Percentiles rank a stretch among this genome's conserved stretches.
phyloP scores from a whole-genome alignment of 2,797 vertebrate species.

The Coregonus ussuriensis region DNA sequence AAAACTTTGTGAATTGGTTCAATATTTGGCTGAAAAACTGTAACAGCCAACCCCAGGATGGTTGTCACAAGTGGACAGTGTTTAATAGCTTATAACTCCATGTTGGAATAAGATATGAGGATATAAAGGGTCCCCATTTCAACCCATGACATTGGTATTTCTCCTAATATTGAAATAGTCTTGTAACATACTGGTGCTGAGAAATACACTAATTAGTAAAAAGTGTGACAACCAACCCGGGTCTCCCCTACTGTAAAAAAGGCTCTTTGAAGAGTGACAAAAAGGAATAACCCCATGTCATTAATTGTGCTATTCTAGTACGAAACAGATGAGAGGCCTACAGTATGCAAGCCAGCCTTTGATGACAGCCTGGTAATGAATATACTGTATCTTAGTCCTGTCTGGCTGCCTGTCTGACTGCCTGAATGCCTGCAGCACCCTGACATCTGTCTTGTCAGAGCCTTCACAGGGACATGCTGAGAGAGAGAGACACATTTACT shows the following conservation, averaged over 20 bases:
- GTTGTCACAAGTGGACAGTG: no score
- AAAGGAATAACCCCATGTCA: not conserved
- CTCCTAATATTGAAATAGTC: no score
- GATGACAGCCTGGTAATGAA: constrained; percentile 33
- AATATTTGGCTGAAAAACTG: no score
- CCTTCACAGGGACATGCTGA: not conserved
- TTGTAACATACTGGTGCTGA: no score
- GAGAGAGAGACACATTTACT: not conserved
- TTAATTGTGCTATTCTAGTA: not conserved
- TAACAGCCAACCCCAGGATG: no score
- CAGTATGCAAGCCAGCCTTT: constrained; percentile 34
- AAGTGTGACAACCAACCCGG: no score
- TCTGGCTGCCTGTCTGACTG: not conserved
- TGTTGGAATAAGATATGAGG: no score
- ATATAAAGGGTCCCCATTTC: no score
- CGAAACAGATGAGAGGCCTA: constrained; percentile 42
- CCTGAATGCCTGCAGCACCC: constrained; percentile 12
- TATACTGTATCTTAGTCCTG: constrained; percentile 32
- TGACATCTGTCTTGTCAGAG: constrained; percentile 16
- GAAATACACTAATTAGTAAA: no score
- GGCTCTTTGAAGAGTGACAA: not conserved
- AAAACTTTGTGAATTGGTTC: no score
- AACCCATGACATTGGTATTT: no score
- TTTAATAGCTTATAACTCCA: no score
- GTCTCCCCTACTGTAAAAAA: not conserved